Base-by-base conservation (phyloP, 2,888 invertebrate genomes). In the Mantis religiosa region DNA sequence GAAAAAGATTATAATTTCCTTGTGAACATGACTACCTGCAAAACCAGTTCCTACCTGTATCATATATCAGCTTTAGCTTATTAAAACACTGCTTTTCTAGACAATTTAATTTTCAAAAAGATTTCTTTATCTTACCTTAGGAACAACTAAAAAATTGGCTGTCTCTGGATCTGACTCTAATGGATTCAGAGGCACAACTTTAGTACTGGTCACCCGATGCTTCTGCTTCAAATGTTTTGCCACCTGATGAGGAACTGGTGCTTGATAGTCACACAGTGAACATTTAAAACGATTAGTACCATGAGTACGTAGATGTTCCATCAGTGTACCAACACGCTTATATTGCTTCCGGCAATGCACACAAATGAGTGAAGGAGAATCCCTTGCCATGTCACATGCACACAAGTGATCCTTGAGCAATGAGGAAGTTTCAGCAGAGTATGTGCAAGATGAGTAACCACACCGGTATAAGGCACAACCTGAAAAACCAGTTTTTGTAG, bases 251-350 rank as follows among this genome's bases (percentile, higher is more conserved):
- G 91, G 89, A 89, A 91, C 92, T 0, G 92, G 89, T 2, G 92
- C 92, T 2, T 93, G 93, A 88, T 93, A 92, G 82, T 93, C 92
- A 91, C 96, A 96, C 41, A 95, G 87, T 8, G 94, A 94, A 91
- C 96, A 96, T 15, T 94, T 93, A 90, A 94, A 95, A 15, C 95
- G 93, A 90, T 94, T 94, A 0, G 94, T 92, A 0, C 95, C 95
- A 90, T 96, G 96, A 3, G 93, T 92, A 90, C 94, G 94, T 27
- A 96, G 92, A 91, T 96, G 96, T 9, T 95, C 94, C n/a, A 90
- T 14, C 27, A 88, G 14, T 28, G 90, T 2, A 91, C 86, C 82
- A 91, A 54, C 88, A 41, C 82, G 93, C 89, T 94, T 93, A 87
- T 95, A 94, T 9, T 91, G 91, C 90, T 94, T 94, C 27, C 92